A percentile compares a stretch with the other conserved stretches of the same genome.
Conservation (phyloP, 1,140 invertebrate genomes). For the Diorhabda sublineata region DNA sequence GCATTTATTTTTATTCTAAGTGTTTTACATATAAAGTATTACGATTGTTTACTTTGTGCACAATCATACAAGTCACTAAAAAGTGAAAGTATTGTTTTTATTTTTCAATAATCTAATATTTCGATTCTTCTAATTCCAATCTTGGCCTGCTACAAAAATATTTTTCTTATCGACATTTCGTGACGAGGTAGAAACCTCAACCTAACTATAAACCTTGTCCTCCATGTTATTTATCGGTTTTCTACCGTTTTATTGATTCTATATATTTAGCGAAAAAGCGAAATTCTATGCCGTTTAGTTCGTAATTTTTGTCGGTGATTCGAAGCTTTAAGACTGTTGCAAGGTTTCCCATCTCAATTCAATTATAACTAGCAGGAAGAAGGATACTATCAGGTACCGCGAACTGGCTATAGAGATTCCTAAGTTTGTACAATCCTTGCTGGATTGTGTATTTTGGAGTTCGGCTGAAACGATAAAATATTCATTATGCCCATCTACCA, state of each 20-base stretch:
- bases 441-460: constrained; percentile 33
- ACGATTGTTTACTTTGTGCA: too few relatives aligned
- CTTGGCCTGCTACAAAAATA: neutral
- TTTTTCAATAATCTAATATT: too few relatives aligned
- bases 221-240: neutral
- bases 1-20: too few relatives aligned
- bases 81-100: too few relatives aligned
- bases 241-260: neutral
- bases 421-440: constrained; percentile 35
- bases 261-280: neutral
- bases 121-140: neutral
- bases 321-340: constrained; percentile 14
- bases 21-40: too few relatives aligned
- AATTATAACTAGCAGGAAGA: constrained; percentile 14
- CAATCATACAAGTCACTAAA: too few relatives aligned
- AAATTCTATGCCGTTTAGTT: constrained; percentile 3
- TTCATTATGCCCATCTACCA: neutral
- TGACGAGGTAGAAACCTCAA: neutral
- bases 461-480: constrained; percentile 33
- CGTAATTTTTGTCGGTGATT: constrained; percentile 4
- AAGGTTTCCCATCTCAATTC: constrained; percentile 11
- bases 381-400: neutral
- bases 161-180: neutral
- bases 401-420: constrained; percentile 19
- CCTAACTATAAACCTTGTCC: neutral